A percentile compares a stretch with the other conserved stretches of the same genome.
Evolutionary conservation across 2,797 vertebrate species (phyloP).

Genomic region (Lepus oiostolus): DNA sequence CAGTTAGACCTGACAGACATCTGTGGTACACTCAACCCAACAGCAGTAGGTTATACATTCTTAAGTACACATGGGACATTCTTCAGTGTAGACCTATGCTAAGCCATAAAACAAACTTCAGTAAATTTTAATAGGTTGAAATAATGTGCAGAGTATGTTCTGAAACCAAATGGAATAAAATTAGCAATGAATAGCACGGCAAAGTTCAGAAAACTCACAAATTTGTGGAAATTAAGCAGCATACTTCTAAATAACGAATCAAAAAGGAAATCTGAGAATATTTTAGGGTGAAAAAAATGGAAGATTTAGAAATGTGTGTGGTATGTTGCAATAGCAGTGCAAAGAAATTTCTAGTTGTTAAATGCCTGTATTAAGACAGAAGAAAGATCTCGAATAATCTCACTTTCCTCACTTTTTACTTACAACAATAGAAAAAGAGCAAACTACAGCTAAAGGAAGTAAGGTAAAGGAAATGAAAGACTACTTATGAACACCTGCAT

Average conservation of each 20-base stretch:
- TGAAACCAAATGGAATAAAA: neutral
- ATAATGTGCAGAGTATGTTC: neutral
- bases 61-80: neutral
- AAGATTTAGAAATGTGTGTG: neutral
- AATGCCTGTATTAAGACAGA: neutral
- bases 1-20: neutral
- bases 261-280: neutral
- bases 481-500: neutral
- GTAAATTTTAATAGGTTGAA: neutral
- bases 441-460: neutral
- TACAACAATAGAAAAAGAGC: neutral
- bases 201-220: neutral
- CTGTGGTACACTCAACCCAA: neutral
- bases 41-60: neutral
- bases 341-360: neutral
- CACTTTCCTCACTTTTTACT: neutral
- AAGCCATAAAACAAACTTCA: neutral
- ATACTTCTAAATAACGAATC: neutral
- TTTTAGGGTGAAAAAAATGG: neutral
- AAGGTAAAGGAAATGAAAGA: neutral
- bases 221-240: neutral
- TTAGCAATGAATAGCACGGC: neutral
- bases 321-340: neutral
- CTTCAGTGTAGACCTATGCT: neutral
- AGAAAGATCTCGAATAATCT: neutral